These are phyloP conservation scores for Drosophila tsacasi DNA, from an alignment of 1,140 invertebrate genomes.

Conservation along the genomic window DNA sequence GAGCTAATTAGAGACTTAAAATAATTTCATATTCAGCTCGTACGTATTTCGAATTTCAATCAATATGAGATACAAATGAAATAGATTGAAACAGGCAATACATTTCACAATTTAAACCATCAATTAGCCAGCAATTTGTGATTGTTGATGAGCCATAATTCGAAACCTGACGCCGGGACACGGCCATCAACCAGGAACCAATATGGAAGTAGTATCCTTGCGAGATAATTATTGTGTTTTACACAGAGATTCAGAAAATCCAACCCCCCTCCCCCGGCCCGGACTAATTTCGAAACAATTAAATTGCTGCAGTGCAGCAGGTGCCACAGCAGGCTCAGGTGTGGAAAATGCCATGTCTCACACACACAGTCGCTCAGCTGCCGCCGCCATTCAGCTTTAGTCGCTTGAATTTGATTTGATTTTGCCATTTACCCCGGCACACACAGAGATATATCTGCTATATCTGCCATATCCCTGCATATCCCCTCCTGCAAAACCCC, in stretches of 20 bases:
- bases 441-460: constrained; percentile 17
- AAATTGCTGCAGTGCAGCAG: constrained; percentile 27
- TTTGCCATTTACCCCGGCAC: constrained; percentile 59
- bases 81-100: not conserved
- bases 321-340: constrained; percentile 11
- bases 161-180: not conserved
- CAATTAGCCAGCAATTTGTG: constrained; percentile 12
- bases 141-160: constrained; percentile 4
- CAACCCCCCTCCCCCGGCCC: not conserved
- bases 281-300: constrained; percentile 17
- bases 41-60: constrained; percentile 12
- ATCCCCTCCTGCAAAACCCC: not conserved
- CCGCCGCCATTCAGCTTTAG: constrained; percentile 56
- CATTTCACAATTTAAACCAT: constrained; percentile 1
- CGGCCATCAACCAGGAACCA: not conserved
- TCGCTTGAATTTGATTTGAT: constrained; percentile 70
- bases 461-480: not conserved
- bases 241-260: constrained; percentile 19
- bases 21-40: not conserved
- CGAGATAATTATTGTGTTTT: constrained; percentile 31
- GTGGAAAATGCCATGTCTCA: constrained; percentile 2
- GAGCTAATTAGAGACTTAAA: not conserved
- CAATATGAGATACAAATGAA: constrained; percentile 3
- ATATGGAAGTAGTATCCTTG: constrained; percentile 3
- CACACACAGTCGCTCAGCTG: constrained; percentile 15